Conservation (phyloP, 2,888 invertebrate genomes). For the Macroteleia sp. region DNA sequence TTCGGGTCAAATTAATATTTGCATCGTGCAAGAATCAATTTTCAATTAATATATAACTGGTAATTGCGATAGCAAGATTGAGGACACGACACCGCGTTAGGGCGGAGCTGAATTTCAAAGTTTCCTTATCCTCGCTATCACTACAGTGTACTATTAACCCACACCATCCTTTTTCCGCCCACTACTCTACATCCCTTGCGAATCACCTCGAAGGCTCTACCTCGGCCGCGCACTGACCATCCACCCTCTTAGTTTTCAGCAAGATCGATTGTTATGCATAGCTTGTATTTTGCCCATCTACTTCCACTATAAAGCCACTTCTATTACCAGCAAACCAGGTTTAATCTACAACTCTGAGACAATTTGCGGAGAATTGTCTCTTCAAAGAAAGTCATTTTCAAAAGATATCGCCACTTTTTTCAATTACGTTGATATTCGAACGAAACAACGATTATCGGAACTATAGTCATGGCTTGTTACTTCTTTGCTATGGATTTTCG, state of each 20-base stretch:
- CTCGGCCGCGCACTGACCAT: constrained; percentile 80
- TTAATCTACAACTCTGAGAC: constrained; percentile 66
- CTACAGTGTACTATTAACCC: constrained; percentile 54
- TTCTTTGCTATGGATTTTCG: constrained; percentile 37
- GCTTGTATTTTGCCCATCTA: constrained; percentile 83
- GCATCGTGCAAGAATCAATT: constrained; percentile 34
- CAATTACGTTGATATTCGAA: constrained; percentile 29
- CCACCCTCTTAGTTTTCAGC: constrained; percentile 82
- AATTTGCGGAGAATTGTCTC: constrained; percentile 73
- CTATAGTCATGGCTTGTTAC: neutral
- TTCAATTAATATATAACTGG: constrained; percentile 47
- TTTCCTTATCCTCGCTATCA: constrained; percentile 42
- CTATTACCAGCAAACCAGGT: constrained; percentile 63
- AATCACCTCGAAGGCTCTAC: constrained; percentile 65
- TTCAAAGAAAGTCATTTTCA: constrained; percentile 79
- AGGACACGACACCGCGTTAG: constrained; percentile 44
- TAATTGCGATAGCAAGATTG: constrained; percentile 49
- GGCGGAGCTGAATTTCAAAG: constrained; percentile 51
- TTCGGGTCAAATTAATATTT: constrained; percentile 7
- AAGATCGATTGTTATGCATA: constrained; percentile 84
- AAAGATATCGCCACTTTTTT: constrained; percentile 43
- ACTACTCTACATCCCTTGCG: constrained; percentile 64
- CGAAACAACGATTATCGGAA: constrained; percentile 1
- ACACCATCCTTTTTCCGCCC: constrained; percentile 56
- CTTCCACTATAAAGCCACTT: constrained; percentile 59